Evolutionary conservation across 2,797 vertebrate genomes (phyloP).

Genomic region (Hydrophis major): DNA sequence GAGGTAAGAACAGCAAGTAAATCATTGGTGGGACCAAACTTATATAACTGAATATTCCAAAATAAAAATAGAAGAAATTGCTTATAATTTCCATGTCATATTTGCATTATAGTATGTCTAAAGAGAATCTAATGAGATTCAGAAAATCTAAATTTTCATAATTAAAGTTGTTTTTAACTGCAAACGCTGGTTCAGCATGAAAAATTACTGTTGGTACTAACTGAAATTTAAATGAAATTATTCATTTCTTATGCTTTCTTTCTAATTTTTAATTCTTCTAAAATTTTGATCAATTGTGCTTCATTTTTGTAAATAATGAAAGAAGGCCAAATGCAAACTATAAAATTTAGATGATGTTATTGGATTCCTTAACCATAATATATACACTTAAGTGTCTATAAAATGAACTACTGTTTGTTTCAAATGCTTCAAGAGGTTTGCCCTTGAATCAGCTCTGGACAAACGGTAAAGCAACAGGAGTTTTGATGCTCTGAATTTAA

Average conservation of each 20-base stretch:
- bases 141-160: neutral
- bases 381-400: neutral
- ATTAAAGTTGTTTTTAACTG: neutral
- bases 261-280: neutral
- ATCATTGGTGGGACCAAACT: neutral
- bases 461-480: neutral
- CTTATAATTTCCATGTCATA: neutral
- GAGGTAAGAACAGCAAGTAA: slow-evolving; percentile 34
- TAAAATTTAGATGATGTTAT: neutral
- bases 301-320: neutral
- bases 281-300: neutral
- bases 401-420: neutral
- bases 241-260: neutral
- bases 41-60: neutral
- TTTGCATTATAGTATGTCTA: neutral
- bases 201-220: neutral
- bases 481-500: slow-evolving; percentile 5
- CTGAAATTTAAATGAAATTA: neutral
- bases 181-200: neutral
- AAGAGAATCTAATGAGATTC: neutral
- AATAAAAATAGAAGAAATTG: neutral
- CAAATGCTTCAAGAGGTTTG: neutral
- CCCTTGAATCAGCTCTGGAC: neutral
- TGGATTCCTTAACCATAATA: neutral
- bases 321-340: neutral